Evolutionary conservation across 2,113 vertebrate species (phyloP).

Genomic region (Conger conger): DNA sequence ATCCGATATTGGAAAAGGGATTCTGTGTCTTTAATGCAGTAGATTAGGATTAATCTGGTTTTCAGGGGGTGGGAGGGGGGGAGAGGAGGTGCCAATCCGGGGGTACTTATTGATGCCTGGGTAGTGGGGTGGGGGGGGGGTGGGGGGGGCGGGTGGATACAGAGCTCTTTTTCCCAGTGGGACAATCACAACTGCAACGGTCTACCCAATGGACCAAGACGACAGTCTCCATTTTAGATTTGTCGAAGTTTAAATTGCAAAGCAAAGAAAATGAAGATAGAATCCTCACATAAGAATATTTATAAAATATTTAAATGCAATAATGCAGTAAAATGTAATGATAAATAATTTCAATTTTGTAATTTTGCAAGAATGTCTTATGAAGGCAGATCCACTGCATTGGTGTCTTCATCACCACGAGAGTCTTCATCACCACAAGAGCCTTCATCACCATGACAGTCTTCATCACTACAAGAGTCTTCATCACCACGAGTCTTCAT

Average conservation of each 20-base stretch:
- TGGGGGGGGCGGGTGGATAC: background rate
- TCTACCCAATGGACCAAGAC: background rate
- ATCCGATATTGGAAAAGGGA: slow-evolving; percentile 62
- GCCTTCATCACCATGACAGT: no score
- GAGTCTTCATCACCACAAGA: no score
- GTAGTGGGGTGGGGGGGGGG: slow-evolving; percentile 9
- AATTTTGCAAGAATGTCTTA: no score
- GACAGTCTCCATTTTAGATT: background rate
- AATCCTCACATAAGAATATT: background rate
- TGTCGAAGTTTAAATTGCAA: background rate
- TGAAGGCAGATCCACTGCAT: no score
- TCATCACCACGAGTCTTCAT: no score
- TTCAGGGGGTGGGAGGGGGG: slow-evolving; percentile 51
- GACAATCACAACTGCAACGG: background rate
- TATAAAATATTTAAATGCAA: no score
- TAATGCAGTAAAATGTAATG: no score
- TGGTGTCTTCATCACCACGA: no score
- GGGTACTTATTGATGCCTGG: slow-evolving; percentile 51
- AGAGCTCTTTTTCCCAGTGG: slow-evolving; percentile 20
- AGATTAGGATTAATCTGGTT: slow-evolving; percentile 63
- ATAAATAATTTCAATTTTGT: no score
- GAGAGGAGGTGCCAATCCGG: slow-evolving; percentile 45
- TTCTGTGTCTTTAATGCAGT: slow-evolving; percentile 62
- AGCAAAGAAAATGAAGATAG: background rate
- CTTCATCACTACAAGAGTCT: no score